phyloP scores from a whole-genome alignment of 2,113 vertebrate genomes.

The Alligator mississippiensis region DNA sequence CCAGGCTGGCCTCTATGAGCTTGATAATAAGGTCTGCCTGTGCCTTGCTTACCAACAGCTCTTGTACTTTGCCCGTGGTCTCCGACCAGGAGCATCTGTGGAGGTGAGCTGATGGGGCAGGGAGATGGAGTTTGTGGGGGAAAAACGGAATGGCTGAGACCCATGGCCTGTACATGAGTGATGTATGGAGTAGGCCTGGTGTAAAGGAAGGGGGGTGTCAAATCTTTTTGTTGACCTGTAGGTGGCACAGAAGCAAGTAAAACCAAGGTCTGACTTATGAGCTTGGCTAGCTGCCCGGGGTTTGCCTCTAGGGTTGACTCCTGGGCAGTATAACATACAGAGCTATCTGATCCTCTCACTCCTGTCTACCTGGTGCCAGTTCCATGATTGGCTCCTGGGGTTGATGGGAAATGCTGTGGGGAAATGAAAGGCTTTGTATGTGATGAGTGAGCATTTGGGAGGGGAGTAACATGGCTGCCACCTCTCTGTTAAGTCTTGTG shows the following conservation, averaged over 20 bases:
- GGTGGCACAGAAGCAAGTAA: neutral
- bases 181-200: neutral
- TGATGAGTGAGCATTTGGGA: neutral
- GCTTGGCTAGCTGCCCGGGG: neutral
- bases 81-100: constrained; percentile 81
- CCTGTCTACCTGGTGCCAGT: neutral
- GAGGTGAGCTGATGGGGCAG: constrained; percentile 74
- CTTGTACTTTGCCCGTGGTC: constrained; percentile 68
- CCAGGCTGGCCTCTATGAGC: constrained; percentile 86
- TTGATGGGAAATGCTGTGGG: neutral
- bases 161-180: neutral
- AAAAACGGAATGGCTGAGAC: neutral
- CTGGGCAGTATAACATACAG: too few relatives aligned
- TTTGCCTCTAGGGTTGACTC: too few relatives aligned
- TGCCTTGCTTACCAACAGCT: constrained; percentile 88
- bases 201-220: neutral
- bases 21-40: constrained; percentile 84
- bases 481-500: neutral
- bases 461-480: neutral
- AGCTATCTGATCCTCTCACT: neutral
- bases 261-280: neutral
- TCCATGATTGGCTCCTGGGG: neutral
- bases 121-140: neutral
- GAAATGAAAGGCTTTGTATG: neutral
- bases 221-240: neutral